These are phyloP conservation scores for Electrophaes corylata DNA, from an alignment of 2,888 invertebrate genomes.

Conservation along the genomic window DNA sequence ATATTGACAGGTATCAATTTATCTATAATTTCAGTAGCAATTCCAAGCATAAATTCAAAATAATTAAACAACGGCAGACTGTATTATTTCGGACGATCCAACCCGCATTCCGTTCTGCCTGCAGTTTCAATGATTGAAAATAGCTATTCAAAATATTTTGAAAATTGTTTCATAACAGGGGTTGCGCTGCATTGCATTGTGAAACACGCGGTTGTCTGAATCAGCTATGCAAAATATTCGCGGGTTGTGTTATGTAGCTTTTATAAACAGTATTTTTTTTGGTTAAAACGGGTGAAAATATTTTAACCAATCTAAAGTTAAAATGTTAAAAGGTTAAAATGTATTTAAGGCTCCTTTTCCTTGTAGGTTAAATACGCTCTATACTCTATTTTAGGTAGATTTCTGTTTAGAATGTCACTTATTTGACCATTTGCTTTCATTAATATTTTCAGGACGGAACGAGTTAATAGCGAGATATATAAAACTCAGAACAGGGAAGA, in stretches of 20 bases:
- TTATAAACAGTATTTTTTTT: conserved; percentile 35
- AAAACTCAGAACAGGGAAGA: conserved; percentile 99
- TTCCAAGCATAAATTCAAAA: conserved; percentile 39
- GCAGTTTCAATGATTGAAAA: conserved; percentile 83
- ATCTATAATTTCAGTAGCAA: conserved; percentile 15
- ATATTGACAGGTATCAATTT: conserved; percentile 15
- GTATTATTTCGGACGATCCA: conserved; percentile 59
- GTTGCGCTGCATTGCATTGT: conserved; percentile 64
- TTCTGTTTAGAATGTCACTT: too few species aligned
- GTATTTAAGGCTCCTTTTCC: too few species aligned
- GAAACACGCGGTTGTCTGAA: conserved; percentile 61
- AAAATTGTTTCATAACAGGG: conserved; percentile 82
- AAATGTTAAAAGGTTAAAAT: background rate
- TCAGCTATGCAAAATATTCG: conserved; percentile 70
- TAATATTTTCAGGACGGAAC: conserved; percentile 93
- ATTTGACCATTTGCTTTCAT: too few species aligned
- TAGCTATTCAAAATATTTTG: conserved; percentile 84
- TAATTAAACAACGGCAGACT: conserved; percentile 54
- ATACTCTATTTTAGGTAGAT: too few species aligned
- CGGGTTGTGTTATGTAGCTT: conserved; percentile 61
- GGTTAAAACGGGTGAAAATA: background rate
- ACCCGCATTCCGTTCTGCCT: conserved; percentile 71
- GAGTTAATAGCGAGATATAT: conserved; percentile 99
- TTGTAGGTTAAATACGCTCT: too few species aligned
- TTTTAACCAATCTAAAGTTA: background rate